Conservation (phyloP, 2,888 invertebrate genomes). For the Nemurella pictetii region DNA sequence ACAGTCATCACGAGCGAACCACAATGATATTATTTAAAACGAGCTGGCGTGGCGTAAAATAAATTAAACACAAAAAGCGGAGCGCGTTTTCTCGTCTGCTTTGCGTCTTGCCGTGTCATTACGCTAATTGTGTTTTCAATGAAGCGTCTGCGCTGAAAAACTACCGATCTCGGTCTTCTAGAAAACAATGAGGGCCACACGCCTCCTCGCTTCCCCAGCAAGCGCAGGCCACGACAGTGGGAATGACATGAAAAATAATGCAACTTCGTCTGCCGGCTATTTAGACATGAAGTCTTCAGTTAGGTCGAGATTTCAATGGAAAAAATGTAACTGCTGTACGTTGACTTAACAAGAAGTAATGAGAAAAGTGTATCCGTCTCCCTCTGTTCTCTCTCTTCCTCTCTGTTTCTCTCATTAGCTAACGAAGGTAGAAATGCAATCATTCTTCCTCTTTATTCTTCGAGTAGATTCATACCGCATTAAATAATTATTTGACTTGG, state of each 20-base stretch:
- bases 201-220: neutral
- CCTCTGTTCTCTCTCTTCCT: too few relatives aligned
- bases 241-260: neutral
- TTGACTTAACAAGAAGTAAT: neutral
- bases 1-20: neutral
- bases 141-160: too few relatives aligned
- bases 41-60: neutral
- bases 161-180: too few relatives aligned
- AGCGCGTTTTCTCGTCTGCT: too few relatives aligned
- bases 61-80: neutral
- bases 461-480: neutral
- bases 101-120: neutral
- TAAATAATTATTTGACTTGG: neutral
- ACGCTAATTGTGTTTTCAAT: slow-evolving; percentile 1
- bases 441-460: neutral
- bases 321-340: neutral
- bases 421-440: neutral
- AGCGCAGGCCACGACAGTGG: neutral
- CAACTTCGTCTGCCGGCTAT: neutral
- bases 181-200: too few relatives aligned
- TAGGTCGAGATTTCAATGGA: neutral
- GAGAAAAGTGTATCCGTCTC: neutral
- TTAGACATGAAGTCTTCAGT: neutral
- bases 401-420: neutral
- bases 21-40: neutral